Conservation (phyloP, 2,113 vertebrate species). For the Synodontis membranacea region DNA sequence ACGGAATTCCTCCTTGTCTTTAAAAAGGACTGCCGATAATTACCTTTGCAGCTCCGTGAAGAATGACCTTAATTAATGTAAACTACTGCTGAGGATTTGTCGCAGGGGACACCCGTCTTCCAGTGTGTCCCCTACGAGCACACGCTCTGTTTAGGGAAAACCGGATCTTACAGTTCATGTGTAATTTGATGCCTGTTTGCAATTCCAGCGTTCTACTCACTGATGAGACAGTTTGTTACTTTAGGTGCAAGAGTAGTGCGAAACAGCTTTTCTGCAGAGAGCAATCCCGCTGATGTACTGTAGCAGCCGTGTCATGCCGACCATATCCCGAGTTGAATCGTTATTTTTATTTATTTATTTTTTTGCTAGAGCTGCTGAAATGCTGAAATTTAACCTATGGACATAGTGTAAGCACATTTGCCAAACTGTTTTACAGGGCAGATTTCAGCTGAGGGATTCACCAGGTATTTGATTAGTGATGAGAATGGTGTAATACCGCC, state of each 20-base stretch:
- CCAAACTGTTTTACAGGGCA: constrained; percentile 72
- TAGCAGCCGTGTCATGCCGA: background rate
- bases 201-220: constrained; percentile 31
- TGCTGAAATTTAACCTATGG: background rate
- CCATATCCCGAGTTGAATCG: background rate
- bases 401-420: background rate
- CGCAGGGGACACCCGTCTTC: constrained; percentile 38
- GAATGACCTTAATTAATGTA: constrained; percentile 60
- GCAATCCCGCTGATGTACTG: background rate
- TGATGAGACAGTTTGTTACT: constrained; percentile 36
- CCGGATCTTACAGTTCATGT: constrained; percentile 32
- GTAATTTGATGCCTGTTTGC: constrained; percentile 48
- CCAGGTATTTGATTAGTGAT: constrained; percentile 89
- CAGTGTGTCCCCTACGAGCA: constrained; percentile 17
- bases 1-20: constrained; percentile 19
- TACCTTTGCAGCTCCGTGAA: constrained; percentile 50
- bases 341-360: no score
- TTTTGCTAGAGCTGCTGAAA: background rate
- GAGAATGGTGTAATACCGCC: constrained; percentile 95
- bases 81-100: constrained; percentile 54
- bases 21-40: constrained; percentile 53
- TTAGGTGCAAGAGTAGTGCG: constrained; percentile 34
- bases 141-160: constrained; percentile 31
- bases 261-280: constrained; percentile 13
- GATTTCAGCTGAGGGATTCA: constrained; percentile 90